phyloP scores from a whole-genome alignment of 2,888 invertebrate genomes.

The Euplexia lucipara region DNA sequence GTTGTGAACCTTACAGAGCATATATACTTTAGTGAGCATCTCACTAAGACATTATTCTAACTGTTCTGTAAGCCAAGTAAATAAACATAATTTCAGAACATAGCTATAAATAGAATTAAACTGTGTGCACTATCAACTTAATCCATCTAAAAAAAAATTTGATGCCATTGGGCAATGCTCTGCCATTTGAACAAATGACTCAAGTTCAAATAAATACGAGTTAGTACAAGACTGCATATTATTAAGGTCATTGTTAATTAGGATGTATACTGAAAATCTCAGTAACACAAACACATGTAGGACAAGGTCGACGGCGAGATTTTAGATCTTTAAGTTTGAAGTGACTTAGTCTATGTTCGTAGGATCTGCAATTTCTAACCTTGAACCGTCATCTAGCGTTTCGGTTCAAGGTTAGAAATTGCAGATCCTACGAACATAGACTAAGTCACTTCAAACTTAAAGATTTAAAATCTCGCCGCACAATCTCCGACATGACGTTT shows the following conservation, averaged over 20 bases:
- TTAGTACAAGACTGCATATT: not conserved
- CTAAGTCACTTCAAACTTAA: too few species aligned
- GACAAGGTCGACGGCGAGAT: not conserved
- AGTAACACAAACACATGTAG: constrained; percentile 4
- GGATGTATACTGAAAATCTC: constrained; percentile 1
- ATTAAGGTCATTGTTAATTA: not conserved
- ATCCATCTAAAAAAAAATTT: constrained; percentile 8
- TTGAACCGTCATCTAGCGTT: too few species aligned
- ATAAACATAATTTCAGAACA: not conserved
- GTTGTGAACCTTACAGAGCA: too few species aligned
- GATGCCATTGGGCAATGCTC: constrained; percentile 10
- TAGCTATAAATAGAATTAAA: not conserved
- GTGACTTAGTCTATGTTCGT: too few species aligned
- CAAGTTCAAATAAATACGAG: constrained; percentile 18
- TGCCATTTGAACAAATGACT: constrained; percentile 7
- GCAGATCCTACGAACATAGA: too few species aligned
- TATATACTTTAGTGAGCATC: too few species aligned
- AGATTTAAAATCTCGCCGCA: too few species aligned
- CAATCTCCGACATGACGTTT: too few species aligned
- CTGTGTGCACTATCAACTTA: not conserved
- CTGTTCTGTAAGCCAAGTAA: not conserved
- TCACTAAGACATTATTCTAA: not conserved
- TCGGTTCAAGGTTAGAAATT: too few species aligned
- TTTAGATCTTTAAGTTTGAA: too few species aligned
- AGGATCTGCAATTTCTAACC: too few species aligned